Evolutionary conservation across 2,797 vertebrate species (phyloP).

Genomic region (Bucorvus abyssinicus): DNA sequence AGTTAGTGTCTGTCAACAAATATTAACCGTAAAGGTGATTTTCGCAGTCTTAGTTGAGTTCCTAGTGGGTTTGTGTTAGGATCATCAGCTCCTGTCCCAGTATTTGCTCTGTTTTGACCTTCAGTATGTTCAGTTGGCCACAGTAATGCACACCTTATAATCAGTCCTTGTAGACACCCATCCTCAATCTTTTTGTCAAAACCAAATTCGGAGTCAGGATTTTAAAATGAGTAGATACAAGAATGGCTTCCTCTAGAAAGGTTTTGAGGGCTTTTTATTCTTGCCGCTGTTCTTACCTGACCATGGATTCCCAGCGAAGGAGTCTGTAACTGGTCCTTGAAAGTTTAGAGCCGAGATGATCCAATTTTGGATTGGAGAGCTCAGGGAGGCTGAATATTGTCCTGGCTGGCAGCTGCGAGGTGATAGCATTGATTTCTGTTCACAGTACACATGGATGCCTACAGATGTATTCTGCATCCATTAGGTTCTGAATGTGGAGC

Average conservation of each 20-base stretch:
- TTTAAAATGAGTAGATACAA: not conserved
- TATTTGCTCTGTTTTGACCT: not conserved
- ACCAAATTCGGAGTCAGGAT: not conserved
- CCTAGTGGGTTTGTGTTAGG: not conserved
- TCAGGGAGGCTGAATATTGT: conserved; percentile 10
- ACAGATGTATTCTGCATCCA: not conserved
- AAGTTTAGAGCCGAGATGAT: conserved; percentile 24
- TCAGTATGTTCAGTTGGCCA: not conserved
- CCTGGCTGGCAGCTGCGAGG: conserved; percentile 30
- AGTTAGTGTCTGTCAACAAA: not conserved
- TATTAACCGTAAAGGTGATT: not conserved
- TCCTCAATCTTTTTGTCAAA: not conserved
- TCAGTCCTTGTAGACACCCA: not conserved
- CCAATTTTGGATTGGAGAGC: not conserved
- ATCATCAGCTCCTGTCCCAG: not conserved
- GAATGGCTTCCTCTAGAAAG: not conserved
- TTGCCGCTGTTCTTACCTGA: not conserved
- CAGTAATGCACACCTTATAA: not conserved
- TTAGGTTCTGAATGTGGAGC: conserved; percentile 22
- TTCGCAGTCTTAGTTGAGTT: not conserved
- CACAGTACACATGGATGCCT: not conserved
- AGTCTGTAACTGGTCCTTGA: not conserved
- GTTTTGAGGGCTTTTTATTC: not conserved
- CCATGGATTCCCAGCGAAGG: not conserved
- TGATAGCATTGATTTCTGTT: conserved; percentile 59